Evolutionary conservation across 2,888 invertebrate species (phyloP).

Genomic region (Micoletzkya japonica): DNA sequence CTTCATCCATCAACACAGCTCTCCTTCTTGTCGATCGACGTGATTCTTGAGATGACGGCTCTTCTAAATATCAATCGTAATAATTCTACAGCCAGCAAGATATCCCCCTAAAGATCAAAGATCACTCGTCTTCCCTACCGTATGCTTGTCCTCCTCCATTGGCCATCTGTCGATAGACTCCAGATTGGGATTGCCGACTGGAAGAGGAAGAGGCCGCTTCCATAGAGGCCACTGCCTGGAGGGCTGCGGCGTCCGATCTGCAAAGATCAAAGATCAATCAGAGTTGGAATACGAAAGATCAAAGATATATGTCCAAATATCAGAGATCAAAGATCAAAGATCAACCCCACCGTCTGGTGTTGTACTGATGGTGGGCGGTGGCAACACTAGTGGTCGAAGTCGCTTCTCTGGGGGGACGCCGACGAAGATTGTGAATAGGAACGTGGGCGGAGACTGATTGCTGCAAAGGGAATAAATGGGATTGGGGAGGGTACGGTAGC

Average conservation of each 20-base stretch:
- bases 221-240: not conserved
- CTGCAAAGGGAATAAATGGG: not conserved
- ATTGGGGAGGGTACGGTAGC: not conserved
- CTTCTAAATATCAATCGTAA: not conserved
- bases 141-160: not conserved
- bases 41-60: not conserved
- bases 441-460: not conserved
- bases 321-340: not conserved
- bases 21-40: not conserved
- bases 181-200: constrained; percentile 6
- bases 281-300: too few relatives aligned
- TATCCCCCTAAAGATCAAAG: not conserved
- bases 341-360: not conserved
- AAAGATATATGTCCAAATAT: too few relatives aligned
- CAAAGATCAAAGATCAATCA: too few relatives aligned
- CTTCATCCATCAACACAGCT: not conserved
- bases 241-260: not conserved
- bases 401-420: too few relatives aligned
- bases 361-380: not conserved
- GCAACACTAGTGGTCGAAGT: too few relatives aligned
- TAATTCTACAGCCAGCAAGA: not conserved
- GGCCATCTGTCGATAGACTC: constrained; percentile 10
- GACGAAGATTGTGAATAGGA: too few relatives aligned
- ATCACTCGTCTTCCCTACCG: not conserved
- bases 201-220: not conserved